Percentiles rank a stretch among this genome's conserved stretches.
phyloP scores from a whole-genome alignment of 2,797 vertebrate genomes.

The Lepidocolaptes lacrymiger region DNA sequence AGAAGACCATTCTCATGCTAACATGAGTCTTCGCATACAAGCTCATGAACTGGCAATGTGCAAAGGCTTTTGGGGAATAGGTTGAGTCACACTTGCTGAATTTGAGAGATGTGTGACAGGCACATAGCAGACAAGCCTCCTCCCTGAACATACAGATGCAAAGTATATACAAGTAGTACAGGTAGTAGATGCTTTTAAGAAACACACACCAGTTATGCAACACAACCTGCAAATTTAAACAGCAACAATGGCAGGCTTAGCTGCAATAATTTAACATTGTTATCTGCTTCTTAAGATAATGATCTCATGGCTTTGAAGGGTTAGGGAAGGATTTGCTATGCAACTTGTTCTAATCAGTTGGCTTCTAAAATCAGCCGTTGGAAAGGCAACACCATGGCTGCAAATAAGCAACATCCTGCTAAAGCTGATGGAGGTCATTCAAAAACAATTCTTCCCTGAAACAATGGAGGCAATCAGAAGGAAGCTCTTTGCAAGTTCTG shows the following conservation, averaged over 20 bases:
- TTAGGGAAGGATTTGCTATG: background rate
- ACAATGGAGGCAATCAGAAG: conserved; percentile 52
- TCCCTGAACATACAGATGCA: background rate
- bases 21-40: background rate
- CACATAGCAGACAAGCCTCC: background rate
- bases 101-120: background rate
- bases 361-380: background rate
- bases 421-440: conserved; percentile 20
- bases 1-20: background rate
- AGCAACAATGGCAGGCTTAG: background rate
- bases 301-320: background rate
- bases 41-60: background rate
- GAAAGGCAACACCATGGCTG: background rate
- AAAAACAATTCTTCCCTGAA: conserved; percentile 24
- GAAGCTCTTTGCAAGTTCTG: background rate
- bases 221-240: background rate
- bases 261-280: background rate
- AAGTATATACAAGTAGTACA: background rate
- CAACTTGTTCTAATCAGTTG: background rate
- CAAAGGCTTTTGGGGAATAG: background rate
- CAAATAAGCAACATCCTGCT: conserved; percentile 16
- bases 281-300: background rate
- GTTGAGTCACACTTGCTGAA: background rate
- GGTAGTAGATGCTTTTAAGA: background rate
- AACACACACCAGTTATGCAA: background rate